Evolutionary conservation across 2,113 vertebrate genomes (phyloP).

Genomic region (Benitochromis conjunctus): DNA sequence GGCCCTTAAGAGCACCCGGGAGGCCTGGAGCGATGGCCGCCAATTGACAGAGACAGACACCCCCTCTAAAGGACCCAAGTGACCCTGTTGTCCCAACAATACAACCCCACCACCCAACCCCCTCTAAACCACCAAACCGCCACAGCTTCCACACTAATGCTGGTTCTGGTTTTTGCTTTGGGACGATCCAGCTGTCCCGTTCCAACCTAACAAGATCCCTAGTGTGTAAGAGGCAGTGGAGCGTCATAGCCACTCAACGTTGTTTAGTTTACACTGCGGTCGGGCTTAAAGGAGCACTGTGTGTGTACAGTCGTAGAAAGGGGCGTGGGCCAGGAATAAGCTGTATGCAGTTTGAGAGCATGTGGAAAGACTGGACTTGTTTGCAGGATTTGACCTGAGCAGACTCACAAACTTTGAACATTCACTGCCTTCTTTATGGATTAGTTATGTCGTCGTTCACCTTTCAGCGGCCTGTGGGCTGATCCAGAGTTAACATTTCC

Average conservation of each 20-base stretch:
- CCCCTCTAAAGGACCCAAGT: constrained; percentile 85
- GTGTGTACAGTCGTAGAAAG: constrained; percentile 39
- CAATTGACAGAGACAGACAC: constrained; percentile 94
- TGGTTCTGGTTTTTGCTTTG: constrained; percentile 13
- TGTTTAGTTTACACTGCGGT: constrained; percentile 68
- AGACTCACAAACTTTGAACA: constrained; percentile 40
- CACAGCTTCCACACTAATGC: neutral
- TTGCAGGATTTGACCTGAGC: constrained; percentile 20
- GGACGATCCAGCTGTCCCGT: constrained; percentile 1
- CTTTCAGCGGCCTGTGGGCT: neutral
- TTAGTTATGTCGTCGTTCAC: neutral
- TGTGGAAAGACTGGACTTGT: constrained; percentile 42
- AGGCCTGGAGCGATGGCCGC: constrained; percentile 95
- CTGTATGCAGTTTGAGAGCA: constrained; percentile 54
- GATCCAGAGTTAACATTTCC: constrained; percentile 55
- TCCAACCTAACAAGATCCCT: constrained; percentile 13
- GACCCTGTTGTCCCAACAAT: constrained; percentile 50
- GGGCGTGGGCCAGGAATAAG: constrained; percentile 62
- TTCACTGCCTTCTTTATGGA: constrained; percentile 43
- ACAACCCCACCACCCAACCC: neutral
- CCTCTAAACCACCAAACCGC: neutral
- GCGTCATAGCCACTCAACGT: constrained; percentile 30
- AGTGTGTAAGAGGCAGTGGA: constrained; percentile 18
- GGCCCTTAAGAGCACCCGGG: constrained; percentile 91
- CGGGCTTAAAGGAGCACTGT: constrained; percentile 40